phyloP scores from a whole-genome alignment of 2,797 vertebrate genomes.

The Macropodus opercularis region DNA sequence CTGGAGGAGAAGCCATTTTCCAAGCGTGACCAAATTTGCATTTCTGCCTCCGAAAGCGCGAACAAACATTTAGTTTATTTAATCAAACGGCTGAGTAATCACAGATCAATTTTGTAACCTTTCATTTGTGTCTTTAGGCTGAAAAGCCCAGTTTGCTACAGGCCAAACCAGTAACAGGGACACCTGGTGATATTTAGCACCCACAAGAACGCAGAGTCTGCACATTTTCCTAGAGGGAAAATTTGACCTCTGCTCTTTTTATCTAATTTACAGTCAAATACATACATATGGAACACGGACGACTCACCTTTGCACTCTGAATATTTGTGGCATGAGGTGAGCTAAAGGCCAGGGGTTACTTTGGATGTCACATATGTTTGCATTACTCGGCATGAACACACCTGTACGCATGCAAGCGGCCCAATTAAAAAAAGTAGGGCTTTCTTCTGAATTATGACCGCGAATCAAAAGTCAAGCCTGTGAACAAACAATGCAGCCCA shows the following conservation, averaged over 20 bases:
- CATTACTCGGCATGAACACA: slow-evolving; percentile 64
- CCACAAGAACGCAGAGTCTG: slow-evolving; percentile 60
- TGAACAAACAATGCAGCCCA: slow-evolving; percentile 43
- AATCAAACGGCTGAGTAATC: slow-evolving; percentile 48
- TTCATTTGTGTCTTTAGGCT: slow-evolving; percentile 30
- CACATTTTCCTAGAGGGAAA: slow-evolving; percentile 52
- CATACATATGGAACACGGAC: slow-evolving; percentile 77
- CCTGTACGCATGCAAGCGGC: slow-evolving; percentile 60
- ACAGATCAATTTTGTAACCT: slow-evolving; percentile 40
- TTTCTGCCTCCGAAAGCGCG: not conserved
- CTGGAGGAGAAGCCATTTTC: slow-evolving; percentile 8
- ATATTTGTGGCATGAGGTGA: slow-evolving; percentile 44
- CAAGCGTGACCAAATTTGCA: slow-evolving; percentile 22
- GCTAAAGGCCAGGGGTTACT: slow-evolving; percentile 64
- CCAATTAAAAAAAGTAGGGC: slow-evolving; percentile 50
- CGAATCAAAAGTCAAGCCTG: slow-evolving; percentile 27
- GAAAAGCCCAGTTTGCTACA: slow-evolving; percentile 31
- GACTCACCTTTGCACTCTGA: slow-evolving; percentile 64
- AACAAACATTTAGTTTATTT: slow-evolving; percentile 42
- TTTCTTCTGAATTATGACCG: slow-evolving; percentile 52
- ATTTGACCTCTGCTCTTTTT: slow-evolving; percentile 74
- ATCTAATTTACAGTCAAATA: slow-evolving; percentile 73
- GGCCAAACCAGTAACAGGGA: slow-evolving; percentile 29
- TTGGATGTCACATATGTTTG: slow-evolving; percentile 63
- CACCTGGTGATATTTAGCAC: slow-evolving; percentile 60